Percentiles rank a stretch among this genome's conserved stretches.
Evolutionary conservation across 1,140 invertebrate species (phyloP).

Genomic region (Littorina saxatilis): DNA sequence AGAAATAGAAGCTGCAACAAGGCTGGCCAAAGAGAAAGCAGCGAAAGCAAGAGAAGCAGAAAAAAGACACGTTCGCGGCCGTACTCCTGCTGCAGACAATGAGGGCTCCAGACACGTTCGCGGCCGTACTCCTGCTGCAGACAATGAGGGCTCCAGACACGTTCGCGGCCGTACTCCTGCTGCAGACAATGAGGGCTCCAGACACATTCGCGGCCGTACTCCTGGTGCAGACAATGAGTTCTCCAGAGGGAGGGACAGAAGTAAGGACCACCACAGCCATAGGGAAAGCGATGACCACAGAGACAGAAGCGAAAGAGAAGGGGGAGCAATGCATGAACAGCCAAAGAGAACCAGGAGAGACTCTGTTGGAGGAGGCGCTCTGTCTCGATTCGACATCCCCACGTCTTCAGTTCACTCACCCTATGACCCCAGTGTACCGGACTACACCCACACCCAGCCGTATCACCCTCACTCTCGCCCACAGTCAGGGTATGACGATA

Average conservation of each 20-base stretch:
- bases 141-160: not conserved
- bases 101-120: no score
- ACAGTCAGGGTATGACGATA: no score
- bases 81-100: not conserved
- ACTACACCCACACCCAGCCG: not conserved
- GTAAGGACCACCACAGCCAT: not conserved
- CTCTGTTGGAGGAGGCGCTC: not conserved
- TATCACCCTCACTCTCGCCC: no score
- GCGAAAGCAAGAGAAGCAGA: constrained; percentile 38
- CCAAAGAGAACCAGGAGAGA: not conserved
- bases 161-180: not conserved
- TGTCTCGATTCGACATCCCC: not conserved
- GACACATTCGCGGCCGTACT: no score
- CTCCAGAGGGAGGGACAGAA: not conserved
- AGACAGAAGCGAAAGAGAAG: not conserved
- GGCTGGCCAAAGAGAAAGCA: constrained; percentile 33
- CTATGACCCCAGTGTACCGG: constrained; percentile 5
- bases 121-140: not conserved
- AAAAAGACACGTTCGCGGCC: constrained; percentile 4
- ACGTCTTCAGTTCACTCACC: not conserved
- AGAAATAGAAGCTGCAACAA: constrained; percentile 39
- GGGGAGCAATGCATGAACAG: no score
- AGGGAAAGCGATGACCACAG: not conserved
- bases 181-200: no score
- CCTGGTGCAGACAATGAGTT: not conserved